phyloP scores from a whole-genome alignment of 2,113 vertebrate species.

The Cavia porcellus region DNA sequence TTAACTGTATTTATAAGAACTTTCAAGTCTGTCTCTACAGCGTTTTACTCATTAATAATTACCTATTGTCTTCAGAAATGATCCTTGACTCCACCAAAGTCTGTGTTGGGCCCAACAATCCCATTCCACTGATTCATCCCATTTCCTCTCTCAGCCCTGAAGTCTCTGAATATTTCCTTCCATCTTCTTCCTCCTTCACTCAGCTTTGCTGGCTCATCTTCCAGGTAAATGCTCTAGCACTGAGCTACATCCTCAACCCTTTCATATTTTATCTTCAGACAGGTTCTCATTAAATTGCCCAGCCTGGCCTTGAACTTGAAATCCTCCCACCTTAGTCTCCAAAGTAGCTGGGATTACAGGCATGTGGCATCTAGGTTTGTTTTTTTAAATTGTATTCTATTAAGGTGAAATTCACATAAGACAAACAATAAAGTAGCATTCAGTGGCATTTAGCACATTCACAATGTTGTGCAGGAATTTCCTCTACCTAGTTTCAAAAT shows the following conservation, averaged over 20 bases:
- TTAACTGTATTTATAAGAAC: neutral
- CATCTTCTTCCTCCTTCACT: neutral
- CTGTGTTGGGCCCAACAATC: neutral
- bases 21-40: neutral
- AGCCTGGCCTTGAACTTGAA: neutral
- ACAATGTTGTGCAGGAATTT: neutral
- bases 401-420: constrained; percentile 15
- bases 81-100: neutral
- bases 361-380: neutral
- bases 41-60: neutral
- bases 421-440: neutral
- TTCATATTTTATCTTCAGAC: neutral
- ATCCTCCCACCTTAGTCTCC: neutral
- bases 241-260: neutral
- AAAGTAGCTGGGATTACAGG: neutral
- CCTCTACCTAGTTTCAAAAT: neutral
- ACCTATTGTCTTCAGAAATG: neutral
- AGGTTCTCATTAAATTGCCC: neutral
- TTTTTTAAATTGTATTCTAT: neutral
- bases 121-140: neutral
- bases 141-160: neutral
- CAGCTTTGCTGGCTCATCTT: neutral
- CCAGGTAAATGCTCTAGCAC: neutral
- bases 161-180: neutral
- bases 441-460: neutral